Conservation (phyloP, 1,140 invertebrate species). For the Drosophila aff. region DNA sequence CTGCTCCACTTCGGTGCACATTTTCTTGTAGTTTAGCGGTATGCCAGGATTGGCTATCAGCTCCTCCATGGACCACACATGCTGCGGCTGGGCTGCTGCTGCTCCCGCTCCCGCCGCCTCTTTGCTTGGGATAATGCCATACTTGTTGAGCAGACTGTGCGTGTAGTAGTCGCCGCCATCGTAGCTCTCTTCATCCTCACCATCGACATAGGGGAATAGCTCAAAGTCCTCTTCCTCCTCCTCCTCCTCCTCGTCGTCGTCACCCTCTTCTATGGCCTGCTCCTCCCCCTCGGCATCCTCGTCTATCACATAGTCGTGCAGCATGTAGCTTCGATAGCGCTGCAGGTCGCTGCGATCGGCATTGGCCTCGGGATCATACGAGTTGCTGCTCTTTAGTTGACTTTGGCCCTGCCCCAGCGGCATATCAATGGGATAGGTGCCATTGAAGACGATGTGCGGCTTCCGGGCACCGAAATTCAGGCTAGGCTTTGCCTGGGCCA, state of each 20-base stretch:
- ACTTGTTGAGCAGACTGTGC: constrained; percentile 52
- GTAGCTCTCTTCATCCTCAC: constrained; percentile 47
- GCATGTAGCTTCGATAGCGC: constrained; percentile 68
- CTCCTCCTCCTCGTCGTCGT: constrained; percentile 10
- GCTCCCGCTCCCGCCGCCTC: too few relatives aligned
- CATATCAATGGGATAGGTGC: constrained; percentile 92
- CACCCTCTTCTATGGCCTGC: constrained; percentile 56
- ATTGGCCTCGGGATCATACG: constrained; percentile 80
- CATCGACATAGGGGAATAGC: constrained; percentile 38
- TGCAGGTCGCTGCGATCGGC: constrained; percentile 64
- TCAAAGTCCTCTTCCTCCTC: too few relatives aligned
- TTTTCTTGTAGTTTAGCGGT: constrained; percentile 83
- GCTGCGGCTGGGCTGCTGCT: constrained; percentile 42
- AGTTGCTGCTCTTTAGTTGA: constrained; percentile 43
- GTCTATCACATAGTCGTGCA: constrained; percentile 70
- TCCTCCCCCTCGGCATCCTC: constrained; percentile 72
- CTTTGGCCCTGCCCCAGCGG: constrained; percentile 81
- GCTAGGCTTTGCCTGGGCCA: constrained; percentile 10
- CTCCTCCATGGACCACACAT: constrained; percentile 82
- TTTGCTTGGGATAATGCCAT: constrained; percentile 50
- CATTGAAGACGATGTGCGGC: constrained; percentile 88
- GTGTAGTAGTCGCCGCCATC: constrained; percentile 43
- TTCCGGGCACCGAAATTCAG: constrained; percentile 23
- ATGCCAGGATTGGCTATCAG: constrained; percentile 76
- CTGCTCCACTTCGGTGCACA: constrained; percentile 82